A percentile compares a stretch with the other conserved stretches of the same genome.
Evolutionary conservation across 2,113 vertebrate genomes (phyloP).

Genomic region (Artemisiospiza belli): DNA sequence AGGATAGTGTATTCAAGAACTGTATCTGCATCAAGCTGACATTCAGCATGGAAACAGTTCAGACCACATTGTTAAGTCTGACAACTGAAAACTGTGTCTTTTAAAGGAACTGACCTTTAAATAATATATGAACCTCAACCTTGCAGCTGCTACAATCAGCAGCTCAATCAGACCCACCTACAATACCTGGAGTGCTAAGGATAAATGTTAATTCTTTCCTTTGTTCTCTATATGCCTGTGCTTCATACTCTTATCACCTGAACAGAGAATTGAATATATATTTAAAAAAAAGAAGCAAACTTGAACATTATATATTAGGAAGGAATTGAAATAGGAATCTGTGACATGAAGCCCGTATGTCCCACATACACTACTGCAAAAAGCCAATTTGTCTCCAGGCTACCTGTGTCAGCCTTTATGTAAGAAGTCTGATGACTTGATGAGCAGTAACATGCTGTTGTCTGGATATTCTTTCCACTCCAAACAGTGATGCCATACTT

Average conservation of each 20-base stretch:
- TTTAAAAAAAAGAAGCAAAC: background rate
- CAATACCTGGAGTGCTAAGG: background rate
- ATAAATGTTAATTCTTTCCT: background rate
- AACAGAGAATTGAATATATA: background rate
- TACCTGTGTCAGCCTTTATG: background rate
- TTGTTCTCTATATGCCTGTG: background rate
- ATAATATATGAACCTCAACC: background rate
- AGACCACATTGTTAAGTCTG: background rate
- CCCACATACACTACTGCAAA: background rate
- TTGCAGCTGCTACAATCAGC: background rate
- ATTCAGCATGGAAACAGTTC: background rate
- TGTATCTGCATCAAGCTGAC: background rate
- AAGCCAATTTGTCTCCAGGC: conserved; percentile 50
- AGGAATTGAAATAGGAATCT: conserved; percentile 11
- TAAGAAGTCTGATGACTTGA: background rate
- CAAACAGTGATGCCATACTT: background rate
- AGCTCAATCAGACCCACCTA: background rate
- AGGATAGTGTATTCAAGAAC: background rate
- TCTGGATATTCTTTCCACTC: background rate
- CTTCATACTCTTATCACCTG: background rate
- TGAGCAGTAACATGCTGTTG: background rate
- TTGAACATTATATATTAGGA: background rate
- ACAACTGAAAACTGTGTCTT: background rate
- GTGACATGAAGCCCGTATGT: background rate
- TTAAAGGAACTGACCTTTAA: conserved; percentile 10